A percentile compares a stretch with the other conserved stretches of the same genome.
Evolutionary conservation across 2,888 invertebrate species (phyloP).

Genomic region (Ochropleura plecta): DNA sequence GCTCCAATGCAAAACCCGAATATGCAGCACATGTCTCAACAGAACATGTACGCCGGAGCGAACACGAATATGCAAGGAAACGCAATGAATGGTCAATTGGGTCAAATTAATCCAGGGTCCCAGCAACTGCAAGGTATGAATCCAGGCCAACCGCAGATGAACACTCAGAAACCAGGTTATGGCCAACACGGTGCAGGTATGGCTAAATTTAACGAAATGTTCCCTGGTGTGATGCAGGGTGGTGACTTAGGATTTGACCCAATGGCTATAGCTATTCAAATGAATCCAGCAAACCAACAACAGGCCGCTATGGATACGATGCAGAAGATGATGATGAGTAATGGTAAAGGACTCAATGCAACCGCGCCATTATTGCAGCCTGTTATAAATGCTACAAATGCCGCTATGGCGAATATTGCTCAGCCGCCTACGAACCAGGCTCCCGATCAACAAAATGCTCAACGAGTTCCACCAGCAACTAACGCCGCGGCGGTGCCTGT

Average conservation of each 20-base stretch:
- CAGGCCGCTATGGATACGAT: constrained; percentile 78
- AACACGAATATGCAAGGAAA: constrained; percentile 59
- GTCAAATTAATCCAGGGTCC: constrained; percentile 64
- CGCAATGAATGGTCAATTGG: constrained; percentile 57
- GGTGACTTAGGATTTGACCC: constrained; percentile 86
- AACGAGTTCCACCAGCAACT: constrained; percentile 7
- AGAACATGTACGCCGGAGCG: constrained; percentile 59
- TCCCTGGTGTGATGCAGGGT: constrained; percentile 83
- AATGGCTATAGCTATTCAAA: constrained; percentile 87
- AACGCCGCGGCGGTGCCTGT: constrained; percentile 25
- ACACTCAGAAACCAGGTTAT: constrained; percentile 55
- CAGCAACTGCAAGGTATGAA: constrained; percentile 61
- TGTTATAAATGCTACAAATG: constrained; percentile 63
- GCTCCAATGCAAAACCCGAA: constrained; percentile 58
- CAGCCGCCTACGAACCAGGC: constrained; percentile 42
- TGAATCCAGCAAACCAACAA: constrained; percentile 86
- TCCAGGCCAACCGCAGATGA: constrained; percentile 43
- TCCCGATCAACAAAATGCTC: constrained; percentile 33
- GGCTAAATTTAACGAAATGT: constrained; percentile 85
- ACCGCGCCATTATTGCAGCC: constrained; percentile 60
- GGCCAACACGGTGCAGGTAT: constrained; percentile 80
- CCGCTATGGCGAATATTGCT: constrained; percentile 58
- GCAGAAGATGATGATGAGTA: constrained; percentile 77
- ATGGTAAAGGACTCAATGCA: constrained; percentile 53
- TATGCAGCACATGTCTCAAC: constrained; percentile 67